Percentiles rank a stretch among this genome's conserved stretches.
phyloP scores from a whole-genome alignment of 1,140 invertebrate genomes.

The Panulirus ornatus region DNA sequence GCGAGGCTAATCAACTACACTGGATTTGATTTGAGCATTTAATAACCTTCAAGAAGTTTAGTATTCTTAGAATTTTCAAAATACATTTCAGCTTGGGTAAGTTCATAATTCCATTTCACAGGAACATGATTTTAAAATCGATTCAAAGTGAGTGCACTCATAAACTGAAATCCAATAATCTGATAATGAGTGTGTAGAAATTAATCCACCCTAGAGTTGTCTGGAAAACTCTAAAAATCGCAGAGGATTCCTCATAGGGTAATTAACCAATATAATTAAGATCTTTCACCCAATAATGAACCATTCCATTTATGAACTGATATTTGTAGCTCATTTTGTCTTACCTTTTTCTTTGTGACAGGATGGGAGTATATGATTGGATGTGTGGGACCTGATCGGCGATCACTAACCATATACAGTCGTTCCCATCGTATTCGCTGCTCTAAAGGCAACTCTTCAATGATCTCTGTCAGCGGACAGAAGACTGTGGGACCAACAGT shows the following conservation, averaged over 20 bases:
- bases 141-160: too few relatives aligned
- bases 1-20: too few relatives aligned
- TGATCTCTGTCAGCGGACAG: constrained; percentile 79
- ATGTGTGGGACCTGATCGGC: constrained; percentile 77
- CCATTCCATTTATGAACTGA: background rate
- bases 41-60: too few relatives aligned
- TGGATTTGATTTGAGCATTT: too few relatives aligned
- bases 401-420: constrained; percentile 79
- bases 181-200: background rate
- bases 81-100: too few relatives aligned
- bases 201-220: background rate
- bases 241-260: background rate
- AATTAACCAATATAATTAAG: background rate
- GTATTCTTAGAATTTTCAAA: too few relatives aligned
- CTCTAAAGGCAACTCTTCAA: constrained; percentile 77
- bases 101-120: too few relatives aligned
- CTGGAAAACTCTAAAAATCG: background rate
- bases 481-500: constrained; percentile 79
- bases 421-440: constrained; percentile 78
- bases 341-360: constrained; percentile 70
- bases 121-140: too few relatives aligned
- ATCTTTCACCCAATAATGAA: background rate
- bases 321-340: too few relatives aligned
- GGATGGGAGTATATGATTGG: constrained; percentile 78
- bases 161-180: background rate